Evolutionary conservation across 1,140 invertebrate species (phyloP), one percentile per base, ranked within the genome.

Genomic region (Prorops nasuta): DNA sequence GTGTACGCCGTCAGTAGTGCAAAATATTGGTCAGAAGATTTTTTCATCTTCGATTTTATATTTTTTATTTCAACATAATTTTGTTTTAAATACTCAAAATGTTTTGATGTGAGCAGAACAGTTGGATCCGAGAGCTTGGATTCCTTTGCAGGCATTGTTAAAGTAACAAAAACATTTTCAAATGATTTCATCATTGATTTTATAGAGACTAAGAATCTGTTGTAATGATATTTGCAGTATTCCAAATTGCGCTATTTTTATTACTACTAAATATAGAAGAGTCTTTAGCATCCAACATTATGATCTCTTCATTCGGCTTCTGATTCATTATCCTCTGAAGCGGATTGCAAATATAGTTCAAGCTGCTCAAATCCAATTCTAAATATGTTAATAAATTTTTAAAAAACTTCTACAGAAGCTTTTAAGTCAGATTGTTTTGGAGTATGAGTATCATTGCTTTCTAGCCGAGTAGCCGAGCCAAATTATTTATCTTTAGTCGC

Each of bases 341-440:
- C 83, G 22, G 84, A 77, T 62, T 85, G 75, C 3, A 88, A 42
- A 9, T 85, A 72, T 0, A 86, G 52, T 47, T 77, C 56, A 22
- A 85, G 77, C 56, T 88, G 86, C 43, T 84, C 81, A 9, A 84
- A 69, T 21, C 79, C 64, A 44, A 80, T 76, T 46, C 74, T 66
- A 20, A 79, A 63, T 18, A 78, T 71, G 3, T 78, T 72, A 35
- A 83, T 67, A 16, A 82, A 66, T 41, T 80, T 69, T 15, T 74
- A 77, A 0, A 86, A 66, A 12, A 6, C 24, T 4, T 6, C 4
- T 4, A 9, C n/a, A 17, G 0, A 15, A 44, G n/a, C 10, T 44
- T 9, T 54, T 16, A 56, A 50, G 12, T 60, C 49, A 3, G 9
- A 28, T 21, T 20, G 8, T 44, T 28, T 8, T 10, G 19, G 16